Conservation (phyloP, 2,113 vertebrate genomes). For the Hypocryptadius cinnamomeus region DNA sequence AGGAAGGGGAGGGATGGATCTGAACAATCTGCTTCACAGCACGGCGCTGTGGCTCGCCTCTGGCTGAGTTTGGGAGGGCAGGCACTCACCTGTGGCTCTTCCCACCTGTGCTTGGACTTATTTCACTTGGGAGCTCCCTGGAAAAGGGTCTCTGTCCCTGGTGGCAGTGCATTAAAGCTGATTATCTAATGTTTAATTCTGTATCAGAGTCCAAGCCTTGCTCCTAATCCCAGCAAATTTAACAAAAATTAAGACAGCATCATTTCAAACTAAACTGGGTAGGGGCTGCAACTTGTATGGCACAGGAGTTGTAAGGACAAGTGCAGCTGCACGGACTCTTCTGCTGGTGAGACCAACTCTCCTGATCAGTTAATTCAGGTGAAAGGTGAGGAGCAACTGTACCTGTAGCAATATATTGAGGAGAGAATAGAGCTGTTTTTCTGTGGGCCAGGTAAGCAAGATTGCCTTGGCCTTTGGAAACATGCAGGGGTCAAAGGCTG, state of each 20-base stretch:
- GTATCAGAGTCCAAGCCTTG: accelerated
- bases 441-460: background rate
- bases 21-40: background rate
- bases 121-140: background rate
- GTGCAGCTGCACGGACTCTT: background rate
- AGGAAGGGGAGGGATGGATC: accelerated
- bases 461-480: background rate
- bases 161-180: background rate
- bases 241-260: background rate
- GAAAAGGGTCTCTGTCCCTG: background rate
- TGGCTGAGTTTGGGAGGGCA: background rate
- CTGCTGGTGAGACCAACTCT: background rate
- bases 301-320: background rate
- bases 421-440: background rate
- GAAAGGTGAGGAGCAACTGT: background rate
- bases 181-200: background rate
- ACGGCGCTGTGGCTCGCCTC: background rate
- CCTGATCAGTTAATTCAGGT: too few relatives aligned
- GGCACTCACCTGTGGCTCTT: background rate
- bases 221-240: background rate
- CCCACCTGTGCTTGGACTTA: background rate
- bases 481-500: background rate
- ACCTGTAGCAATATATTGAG: background rate
- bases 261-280: background rate
- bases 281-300: background rate